phyloP scores from a whole-genome alignment of 2,797 vertebrate genomes.

The Knipowitschia caucasica region DNA sequence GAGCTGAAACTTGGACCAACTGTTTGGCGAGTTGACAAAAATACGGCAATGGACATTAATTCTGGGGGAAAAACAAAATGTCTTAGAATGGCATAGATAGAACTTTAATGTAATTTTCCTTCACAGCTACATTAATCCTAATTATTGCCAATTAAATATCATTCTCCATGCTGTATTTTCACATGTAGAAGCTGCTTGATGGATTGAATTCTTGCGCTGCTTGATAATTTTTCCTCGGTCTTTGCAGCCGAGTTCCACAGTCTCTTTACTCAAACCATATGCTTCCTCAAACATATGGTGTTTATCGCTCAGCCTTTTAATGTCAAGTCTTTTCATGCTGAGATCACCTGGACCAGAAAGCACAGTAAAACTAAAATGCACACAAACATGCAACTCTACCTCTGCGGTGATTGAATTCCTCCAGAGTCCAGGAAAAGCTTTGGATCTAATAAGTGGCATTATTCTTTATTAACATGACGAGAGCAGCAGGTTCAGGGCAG shows the following conservation, averaged over 20 bases:
- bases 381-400: background rate
- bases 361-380: background rate
- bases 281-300: slow-evolving; percentile 14
- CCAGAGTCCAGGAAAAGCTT: slow-evolving; percentile 23
- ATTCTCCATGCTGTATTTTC: background rate
- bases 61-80: background rate
- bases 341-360: slow-evolving; percentile 22
- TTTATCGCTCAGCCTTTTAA: slow-evolving; percentile 29
- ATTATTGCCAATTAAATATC: background rate
- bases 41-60: no score
- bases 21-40: no score
- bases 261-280: slow-evolving; percentile 9
- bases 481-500: slow-evolving; percentile 25
- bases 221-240: slow-evolving; percentile 24
- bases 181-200: slow-evolving; percentile 4
- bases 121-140: background rate
- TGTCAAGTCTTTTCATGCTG: slow-evolving; percentile 24
- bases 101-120: background rate
- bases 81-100: background rate
- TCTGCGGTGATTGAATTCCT: slow-evolving; percentile 28
- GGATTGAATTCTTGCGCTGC: slow-evolving; percentile 6
- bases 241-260: slow-evolving; percentile 13
- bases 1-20: no score
- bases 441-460: slow-evolving; percentile 47
- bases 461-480: slow-evolving; percentile 57